Conservation (phyloP, 2,797 vertebrate genomes). For the Leucoraja ocellata region DNA sequence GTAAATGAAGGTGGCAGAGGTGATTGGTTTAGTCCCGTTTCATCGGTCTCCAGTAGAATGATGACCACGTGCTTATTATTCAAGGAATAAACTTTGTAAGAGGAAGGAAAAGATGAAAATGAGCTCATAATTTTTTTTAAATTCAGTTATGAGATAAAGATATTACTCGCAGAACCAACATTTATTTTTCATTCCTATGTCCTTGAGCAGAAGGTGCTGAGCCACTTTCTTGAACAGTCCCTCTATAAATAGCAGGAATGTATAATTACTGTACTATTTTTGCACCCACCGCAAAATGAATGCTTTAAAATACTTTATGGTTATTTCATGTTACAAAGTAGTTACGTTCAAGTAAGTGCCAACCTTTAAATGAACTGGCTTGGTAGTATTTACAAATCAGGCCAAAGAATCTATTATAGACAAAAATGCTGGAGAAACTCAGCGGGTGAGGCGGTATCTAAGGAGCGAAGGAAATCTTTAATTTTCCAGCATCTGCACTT, state of each 20-base stretch:
- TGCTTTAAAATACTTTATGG: neutral
- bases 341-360: neutral
- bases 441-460: too few relatives aligned
- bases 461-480: too few relatives aligned
- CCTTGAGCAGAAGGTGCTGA: too few relatives aligned
- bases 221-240: neutral
- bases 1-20: too few relatives aligned
- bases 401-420: neutral
- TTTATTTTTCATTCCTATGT: too few relatives aligned
- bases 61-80: neutral
- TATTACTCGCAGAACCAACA: too few relatives aligned
- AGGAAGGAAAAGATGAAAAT: neutral
- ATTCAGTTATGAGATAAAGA: too few relatives aligned
- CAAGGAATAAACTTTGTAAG: neutral
- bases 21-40: too few relatives aligned
- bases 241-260: neutral
- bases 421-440: too few relatives aligned
- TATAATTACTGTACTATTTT: slow-evolving; percentile 1
- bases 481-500: too few relatives aligned
- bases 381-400: neutral
- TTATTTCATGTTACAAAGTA: neutral
- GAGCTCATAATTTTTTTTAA: neutral
- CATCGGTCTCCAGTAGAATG: neutral
- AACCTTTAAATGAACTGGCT: neutral
- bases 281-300: neutral